These are phyloP conservation scores for Nasua narica DNA, from an alignment of 2,797 vertebrate species.

Conservation along the genomic window DNA sequence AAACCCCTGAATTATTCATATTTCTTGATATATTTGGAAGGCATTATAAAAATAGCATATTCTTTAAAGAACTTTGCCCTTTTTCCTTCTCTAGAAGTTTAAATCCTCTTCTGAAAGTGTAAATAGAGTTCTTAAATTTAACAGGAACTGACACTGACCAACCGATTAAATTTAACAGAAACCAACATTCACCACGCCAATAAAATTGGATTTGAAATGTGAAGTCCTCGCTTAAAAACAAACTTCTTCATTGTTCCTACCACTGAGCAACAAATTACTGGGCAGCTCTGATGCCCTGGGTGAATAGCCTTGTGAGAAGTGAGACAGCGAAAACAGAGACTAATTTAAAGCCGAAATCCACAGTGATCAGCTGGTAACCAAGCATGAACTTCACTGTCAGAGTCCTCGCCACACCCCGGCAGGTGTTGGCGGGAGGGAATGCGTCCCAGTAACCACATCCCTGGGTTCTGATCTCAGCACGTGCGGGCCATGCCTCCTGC, in stretches of 20 bases:
- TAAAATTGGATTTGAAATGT: background rate
- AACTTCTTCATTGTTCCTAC: background rate
- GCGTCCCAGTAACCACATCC: background rate
- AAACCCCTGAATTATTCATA: background rate
- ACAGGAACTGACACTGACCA: background rate
- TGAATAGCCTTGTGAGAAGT: background rate
- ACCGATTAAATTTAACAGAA: background rate
- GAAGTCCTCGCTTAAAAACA: background rate
- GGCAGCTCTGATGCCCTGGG: background rate
- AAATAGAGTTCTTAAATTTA: background rate
- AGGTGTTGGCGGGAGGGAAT: background rate
- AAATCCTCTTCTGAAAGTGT: background rate
- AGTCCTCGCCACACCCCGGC: accelerated
- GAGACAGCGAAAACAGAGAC: background rate
- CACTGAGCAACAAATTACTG: background rate
- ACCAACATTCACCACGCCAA: background rate
- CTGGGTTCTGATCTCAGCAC: background rate
- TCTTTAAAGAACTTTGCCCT: background rate
- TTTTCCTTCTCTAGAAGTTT: background rate
- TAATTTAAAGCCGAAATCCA: background rate
- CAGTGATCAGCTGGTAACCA: background rate
- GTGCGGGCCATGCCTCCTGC: accelerated
- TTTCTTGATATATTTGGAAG: background rate
- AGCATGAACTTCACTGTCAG: accelerated
- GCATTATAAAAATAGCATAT: background rate